phyloP scores from a whole-genome alignment of 2,888 invertebrate genomes.

The Dryococelus australis region DNA sequence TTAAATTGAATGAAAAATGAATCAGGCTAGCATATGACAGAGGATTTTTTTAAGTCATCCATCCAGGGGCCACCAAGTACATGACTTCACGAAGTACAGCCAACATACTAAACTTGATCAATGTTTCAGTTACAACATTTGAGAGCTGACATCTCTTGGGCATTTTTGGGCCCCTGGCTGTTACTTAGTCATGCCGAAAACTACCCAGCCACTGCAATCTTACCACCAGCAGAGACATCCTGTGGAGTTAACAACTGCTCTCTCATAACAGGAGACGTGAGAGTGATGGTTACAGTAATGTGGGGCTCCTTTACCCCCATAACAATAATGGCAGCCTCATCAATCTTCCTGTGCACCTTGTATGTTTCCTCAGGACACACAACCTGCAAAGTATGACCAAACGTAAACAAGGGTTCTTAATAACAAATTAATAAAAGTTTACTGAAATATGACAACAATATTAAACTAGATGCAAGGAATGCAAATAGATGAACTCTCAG shows the following conservation, averaged over 20 bases:
- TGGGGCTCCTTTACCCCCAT: slow-evolving; percentile 72
- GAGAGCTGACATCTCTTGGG: background rate
- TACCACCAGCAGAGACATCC: slow-evolving; percentile 50
- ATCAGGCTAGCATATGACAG: slow-evolving; percentile 46
- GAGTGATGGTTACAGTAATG: slow-evolving; percentile 82
- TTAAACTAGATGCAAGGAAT: too few relatives aligned
- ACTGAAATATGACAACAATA: too few relatives aligned
- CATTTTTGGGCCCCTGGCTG: slow-evolving; percentile 3
- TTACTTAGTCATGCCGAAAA: background rate
- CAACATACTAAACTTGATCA: background rate
- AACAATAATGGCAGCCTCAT: slow-evolving; percentile 85
- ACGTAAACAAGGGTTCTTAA: too few relatives aligned
- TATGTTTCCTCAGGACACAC: slow-evolving; percentile 80
- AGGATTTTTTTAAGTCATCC: slow-evolving; percentile 30
- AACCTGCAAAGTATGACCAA: slow-evolving; percentile 50
- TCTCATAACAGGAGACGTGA: slow-evolving; percentile 93
- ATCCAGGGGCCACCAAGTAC: slow-evolving; percentile 43
- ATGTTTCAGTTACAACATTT: slow-evolving; percentile 11
- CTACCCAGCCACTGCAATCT: slow-evolving; percentile 17
- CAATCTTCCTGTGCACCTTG: slow-evolving; percentile 82
- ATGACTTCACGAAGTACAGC: slow-evolving; percentile 5
- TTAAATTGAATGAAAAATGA: slow-evolving; percentile 21
- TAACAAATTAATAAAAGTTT: too few relatives aligned
- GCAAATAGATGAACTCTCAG: too few relatives aligned
- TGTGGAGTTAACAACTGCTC: slow-evolving; percentile 64